These are phyloP conservation scores for Pantelozetes paolii DNA, from an alignment of 2,888 invertebrate species.

Conservation along the genomic window DNA sequence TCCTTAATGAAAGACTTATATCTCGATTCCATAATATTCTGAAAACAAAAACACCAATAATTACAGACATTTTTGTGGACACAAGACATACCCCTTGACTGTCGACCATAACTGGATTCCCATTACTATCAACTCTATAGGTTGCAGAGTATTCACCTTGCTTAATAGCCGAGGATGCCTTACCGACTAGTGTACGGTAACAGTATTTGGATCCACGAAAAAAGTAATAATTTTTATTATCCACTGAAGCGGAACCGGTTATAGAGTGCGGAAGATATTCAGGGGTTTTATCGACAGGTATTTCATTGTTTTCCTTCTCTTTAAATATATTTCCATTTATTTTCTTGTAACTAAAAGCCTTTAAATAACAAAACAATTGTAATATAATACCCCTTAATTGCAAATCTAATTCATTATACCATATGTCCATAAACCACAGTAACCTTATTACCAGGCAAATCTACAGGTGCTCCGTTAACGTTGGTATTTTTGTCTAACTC, in stretches of 20 bases:
- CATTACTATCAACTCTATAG: not conserved
- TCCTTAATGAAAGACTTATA: not conserved
- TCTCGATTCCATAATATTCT: not conserved
- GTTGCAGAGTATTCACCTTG: not conserved
- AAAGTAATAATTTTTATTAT: not conserved
- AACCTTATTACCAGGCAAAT: not conserved
- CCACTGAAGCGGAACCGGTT: not conserved
- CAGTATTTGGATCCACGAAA: conserved; percentile 17
- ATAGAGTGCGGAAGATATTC: not conserved
- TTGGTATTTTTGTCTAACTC: not conserved
- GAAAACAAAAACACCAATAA: not conserved
- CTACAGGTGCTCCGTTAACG: not conserved
- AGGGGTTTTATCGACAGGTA: not conserved
- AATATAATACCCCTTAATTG: no score
- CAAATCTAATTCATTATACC: no score
- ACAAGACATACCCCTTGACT: not conserved
- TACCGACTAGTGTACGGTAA: not conserved
- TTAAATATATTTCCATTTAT: not conserved
- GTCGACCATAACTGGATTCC: not conserved
- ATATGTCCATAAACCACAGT: not conserved
- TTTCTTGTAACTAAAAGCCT: not conserved
- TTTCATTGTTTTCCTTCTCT: not conserved
- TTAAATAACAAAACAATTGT: not conserved
- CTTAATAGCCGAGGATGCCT: not conserved
- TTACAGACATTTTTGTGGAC: not conserved